A percentile compares a stretch with the other conserved stretches of the same genome.
Evolutionary conservation across 2,888 invertebrate genomes (phyloP).

Genomic region (Peribatodes rhomboidaria): DNA sequence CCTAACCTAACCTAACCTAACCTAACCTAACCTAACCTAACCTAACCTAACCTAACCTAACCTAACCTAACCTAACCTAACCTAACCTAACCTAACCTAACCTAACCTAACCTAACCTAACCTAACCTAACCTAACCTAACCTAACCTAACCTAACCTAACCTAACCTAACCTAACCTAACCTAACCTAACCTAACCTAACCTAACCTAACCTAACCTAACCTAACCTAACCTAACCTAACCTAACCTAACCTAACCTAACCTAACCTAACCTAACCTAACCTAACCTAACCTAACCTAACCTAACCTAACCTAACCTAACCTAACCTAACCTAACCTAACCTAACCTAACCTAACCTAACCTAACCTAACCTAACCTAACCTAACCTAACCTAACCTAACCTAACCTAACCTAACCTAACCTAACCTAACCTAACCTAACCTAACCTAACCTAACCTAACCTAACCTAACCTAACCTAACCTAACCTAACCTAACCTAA

Average conservation of each 20-base stretch:
- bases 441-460: too few relatives aligned
- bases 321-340: conserved; percentile 46
- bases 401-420: too few relatives aligned
- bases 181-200: conserved; percentile 36
- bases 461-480: too few relatives aligned
- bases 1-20: conserved; percentile 27
- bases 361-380: too few relatives aligned
- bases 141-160: conserved; percentile 38
- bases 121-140: conserved; percentile 39
- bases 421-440: too few relatives aligned
- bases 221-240: conserved; percentile 40
- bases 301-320: conserved; percentile 42
- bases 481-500: too few relatives aligned
- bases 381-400: too few relatives aligned
- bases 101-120: conserved; percentile 44
- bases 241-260: conserved; percentile 46
- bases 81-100: conserved; percentile 32
- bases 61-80: conserved; percentile 26
- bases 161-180: conserved; percentile 40
- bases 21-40: conserved; percentile 28
- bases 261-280: conserved; percentile 44
- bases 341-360: too few relatives aligned
- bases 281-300: conserved; percentile 47
- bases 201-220: conserved; percentile 35
- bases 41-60: too few relatives aligned